Conservation (phyloP, 2,113 vertebrate genomes). For the Athene cunicularia region DNA sequence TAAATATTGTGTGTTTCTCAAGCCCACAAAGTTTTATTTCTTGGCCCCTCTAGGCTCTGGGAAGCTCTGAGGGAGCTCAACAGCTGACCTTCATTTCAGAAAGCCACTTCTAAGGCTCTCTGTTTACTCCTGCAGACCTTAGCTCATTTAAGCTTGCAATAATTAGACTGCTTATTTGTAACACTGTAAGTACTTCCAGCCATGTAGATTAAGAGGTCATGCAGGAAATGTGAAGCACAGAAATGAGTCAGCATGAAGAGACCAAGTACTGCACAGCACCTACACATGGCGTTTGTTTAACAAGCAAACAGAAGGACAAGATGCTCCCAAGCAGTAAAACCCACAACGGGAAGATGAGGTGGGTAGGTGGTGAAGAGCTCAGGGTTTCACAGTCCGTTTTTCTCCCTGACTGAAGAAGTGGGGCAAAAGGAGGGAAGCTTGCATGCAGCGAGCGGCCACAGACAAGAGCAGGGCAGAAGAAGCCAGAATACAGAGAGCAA, state of each 20-base stretch:
- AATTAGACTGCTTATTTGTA: conserved; percentile 7
- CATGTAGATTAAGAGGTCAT: not conserved
- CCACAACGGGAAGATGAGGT: rapidly evolving
- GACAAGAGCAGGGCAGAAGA: not conserved
- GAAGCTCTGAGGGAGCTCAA: not conserved
- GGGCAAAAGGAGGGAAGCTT: not conserved
- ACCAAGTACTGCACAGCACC: not conserved
- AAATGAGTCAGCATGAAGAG: not conserved
- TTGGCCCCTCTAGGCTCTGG: not conserved
- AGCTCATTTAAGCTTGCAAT: not conserved
- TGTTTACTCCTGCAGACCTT: not conserved
- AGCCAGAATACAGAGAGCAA: rapidly evolving
- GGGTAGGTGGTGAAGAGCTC: not conserved
- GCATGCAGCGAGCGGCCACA: not conserved
- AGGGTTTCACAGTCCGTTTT: not conserved
- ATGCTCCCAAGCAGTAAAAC: not conserved
- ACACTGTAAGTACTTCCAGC: not conserved
- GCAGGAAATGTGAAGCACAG: not conserved
- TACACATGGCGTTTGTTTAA: rapidly evolving
- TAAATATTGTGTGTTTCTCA: not conserved
- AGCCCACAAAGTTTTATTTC: not conserved
- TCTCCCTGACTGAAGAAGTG: not conserved
- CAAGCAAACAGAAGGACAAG: not conserved
- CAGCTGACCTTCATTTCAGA: not conserved
- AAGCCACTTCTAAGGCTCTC: not conserved